Conservation (phyloP, 2,797 vertebrate species). For the Poecilia gillii region DNA sequence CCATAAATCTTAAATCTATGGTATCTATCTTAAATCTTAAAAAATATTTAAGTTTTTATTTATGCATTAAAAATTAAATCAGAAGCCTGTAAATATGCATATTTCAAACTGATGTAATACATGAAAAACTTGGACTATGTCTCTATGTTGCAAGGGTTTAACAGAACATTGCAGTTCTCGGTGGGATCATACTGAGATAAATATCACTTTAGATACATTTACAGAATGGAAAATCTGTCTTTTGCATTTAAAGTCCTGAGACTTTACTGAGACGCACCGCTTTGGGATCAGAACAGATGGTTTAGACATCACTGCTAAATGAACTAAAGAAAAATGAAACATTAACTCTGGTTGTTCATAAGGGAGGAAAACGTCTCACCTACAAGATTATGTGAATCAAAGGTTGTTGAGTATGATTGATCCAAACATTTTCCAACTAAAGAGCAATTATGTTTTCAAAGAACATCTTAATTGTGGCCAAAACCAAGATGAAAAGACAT, state of each 20-base stretch:
- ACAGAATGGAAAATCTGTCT: not conserved
- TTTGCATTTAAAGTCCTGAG: not conserved
- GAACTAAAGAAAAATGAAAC: not conserved
- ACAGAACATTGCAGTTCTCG: not conserved
- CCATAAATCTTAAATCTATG: too few relatives aligned
- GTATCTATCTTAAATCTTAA: too few relatives aligned
- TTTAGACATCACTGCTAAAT: not conserved
- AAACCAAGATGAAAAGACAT: not conserved
- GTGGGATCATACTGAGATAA: not conserved
- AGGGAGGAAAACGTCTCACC: not conserved
- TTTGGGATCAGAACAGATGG: not conserved
- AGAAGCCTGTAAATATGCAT: constrained; percentile 18
- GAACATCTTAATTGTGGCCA: not conserved
- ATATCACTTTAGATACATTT: not conserved
- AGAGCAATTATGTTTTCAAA: not conserved
- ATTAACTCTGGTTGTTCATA: not conserved
- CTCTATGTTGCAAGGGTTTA: not conserved
- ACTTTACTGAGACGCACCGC: too few relatives aligned
- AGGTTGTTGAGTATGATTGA: not conserved
- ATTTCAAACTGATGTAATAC: not conserved
- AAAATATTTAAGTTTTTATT: not conserved
- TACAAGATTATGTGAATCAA: not conserved
- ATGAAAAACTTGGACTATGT: not conserved
- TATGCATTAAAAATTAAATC: constrained; percentile 8
- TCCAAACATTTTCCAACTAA: not conserved